Percentiles rank a stretch among this genome's conserved stretches.
Evolutionary conservation across 2,888 invertebrate species (phyloP).

Genomic region (Pocota personata): DNA sequence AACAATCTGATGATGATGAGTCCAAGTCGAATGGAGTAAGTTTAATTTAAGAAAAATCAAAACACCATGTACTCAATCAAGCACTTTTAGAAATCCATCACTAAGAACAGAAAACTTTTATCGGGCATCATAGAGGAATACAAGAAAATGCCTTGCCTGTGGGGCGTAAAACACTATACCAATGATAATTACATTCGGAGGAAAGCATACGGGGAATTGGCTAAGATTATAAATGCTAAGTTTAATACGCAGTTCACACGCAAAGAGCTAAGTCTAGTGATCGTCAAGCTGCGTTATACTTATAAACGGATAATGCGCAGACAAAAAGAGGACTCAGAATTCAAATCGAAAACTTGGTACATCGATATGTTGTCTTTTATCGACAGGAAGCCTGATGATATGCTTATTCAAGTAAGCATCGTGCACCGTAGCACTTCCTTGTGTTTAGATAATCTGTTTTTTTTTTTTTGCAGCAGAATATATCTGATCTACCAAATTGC

Average conservation of each 20-base stretch:
- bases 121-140: conserved; percentile 55
- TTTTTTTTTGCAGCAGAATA: not conserved
- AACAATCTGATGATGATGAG: not conserved
- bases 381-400: not conserved
- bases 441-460: not conserved
- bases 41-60: not conserved
- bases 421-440: not conserved
- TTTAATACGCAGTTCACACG: conserved; percentile 29
- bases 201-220: conserved; percentile 28
- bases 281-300: conserved; percentile 32
- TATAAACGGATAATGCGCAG: conserved; percentile 37
- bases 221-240: conserved; percentile 25
- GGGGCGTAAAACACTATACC: conserved; percentile 48
- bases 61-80: not conserved
- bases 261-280: conserved; percentile 26
- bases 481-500: not conserved
- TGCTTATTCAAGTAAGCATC: not conserved
- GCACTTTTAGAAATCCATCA: conserved; percentile 15
- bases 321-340: conserved; percentile 16
- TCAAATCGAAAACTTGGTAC: conserved; percentile 49
- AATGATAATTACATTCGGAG: conserved; percentile 26
- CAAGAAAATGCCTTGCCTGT: conserved; percentile 30
- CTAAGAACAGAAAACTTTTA: conserved; percentile 39
- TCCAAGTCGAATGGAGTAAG: conserved; percentile 11
- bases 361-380: conserved; percentile 49